A percentile compares a stretch with the other conserved stretches of the same genome.
phyloP scores from a whole-genome alignment of 1,140 invertebrate genomes.

The Drosophila asahinai region DNA sequence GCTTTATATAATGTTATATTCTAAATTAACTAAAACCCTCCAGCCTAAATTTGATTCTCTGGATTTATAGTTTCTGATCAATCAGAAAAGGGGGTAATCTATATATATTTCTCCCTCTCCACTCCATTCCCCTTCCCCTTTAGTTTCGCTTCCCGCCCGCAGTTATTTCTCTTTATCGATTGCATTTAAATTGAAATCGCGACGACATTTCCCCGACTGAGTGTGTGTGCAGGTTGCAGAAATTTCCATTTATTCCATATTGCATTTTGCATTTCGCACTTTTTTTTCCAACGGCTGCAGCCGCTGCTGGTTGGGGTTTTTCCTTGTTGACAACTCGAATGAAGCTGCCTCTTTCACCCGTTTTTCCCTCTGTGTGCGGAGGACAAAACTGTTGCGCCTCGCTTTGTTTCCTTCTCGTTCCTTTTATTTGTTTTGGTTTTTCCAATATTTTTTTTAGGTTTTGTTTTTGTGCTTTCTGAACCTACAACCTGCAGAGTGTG shows the following conservation, averaged over 20 bases:
- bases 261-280: conserved; percentile 54
- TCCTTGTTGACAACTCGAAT: conserved; percentile 49
- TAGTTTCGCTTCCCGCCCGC: conserved; percentile 1
- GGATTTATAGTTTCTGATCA: conserved; percentile 16
- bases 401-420: conserved; percentile 51
- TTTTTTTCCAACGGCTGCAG: conserved; percentile 11
- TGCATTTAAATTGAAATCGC: conserved; percentile 56
- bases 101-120: not conserved
- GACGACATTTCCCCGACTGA: conserved; percentile 41
- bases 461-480: not conserved
- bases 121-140: not conserved
- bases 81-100: not conserved
- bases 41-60: not conserved
- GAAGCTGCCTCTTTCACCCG: conserved; percentile 30
- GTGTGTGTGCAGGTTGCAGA: conserved; percentile 34
- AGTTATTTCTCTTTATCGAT: conserved; percentile 49
- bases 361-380: conserved; percentile 25
- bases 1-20: too few relatives aligned
- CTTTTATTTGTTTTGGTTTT: conserved; percentile 21
- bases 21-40: not conserved
- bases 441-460: conserved; percentile 16
- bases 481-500: conserved; percentile 18
- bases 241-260: conserved; percentile 51
- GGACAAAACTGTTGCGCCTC: conserved; percentile 78
- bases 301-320: conserved; percentile 46